Evolutionary conservation across 1,140 invertebrate genomes (phyloP), one percentile per base, ranked within the genome.

Genomic region (Trypoxylus dichotomus): DNA sequence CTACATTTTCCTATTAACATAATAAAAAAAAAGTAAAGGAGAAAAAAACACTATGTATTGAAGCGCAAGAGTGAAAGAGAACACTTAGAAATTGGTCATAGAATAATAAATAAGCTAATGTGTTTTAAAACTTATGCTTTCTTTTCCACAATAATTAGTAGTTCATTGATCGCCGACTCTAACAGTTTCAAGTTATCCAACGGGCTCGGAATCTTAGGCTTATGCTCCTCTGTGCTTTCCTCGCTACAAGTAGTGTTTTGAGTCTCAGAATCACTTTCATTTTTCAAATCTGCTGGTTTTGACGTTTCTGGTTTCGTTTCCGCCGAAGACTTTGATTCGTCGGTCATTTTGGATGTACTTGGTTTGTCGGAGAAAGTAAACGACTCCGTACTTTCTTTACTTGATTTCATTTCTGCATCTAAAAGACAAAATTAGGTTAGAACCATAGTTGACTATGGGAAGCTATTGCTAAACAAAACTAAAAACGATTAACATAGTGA

Each of bases 81-180:
- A 79, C 76, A 78, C 77, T 81, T 77, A 75, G 72, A 78, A 37
- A 74, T 77, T 79, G 79, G 79, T 79, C 75, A 77, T 74, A 75
- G 41, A 74, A 74, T 74, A 74, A 37, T 37, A 74, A 68, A 74
- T 74, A 41, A 74, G 72, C 29, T 47, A 75, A 47, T 41, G 41
- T 74, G 32, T 37, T 15, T 76, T 41, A 27, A 77, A 81, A 79
- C 79, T 79, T 78, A 83, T 78, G 76, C 79, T 75, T 81, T 79
- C 72, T 83, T 84, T 42, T 85, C 80, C 60, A 84, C 81, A 77
- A 85, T 81, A 63, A 79, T 79, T 25, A 84, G 80, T 77, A 85
- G 79, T 78, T 85, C 84, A 74, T 83, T 82, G 63, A 85, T 80
- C 54, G 81, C 82, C 54, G 79, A 77, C 63, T 83, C 80, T 27